Evolutionary conservation across 37 sponge, comb jelly and placozoan species (phyloP).

Genomic region (Halisarca cf. caerulea): DNA sequence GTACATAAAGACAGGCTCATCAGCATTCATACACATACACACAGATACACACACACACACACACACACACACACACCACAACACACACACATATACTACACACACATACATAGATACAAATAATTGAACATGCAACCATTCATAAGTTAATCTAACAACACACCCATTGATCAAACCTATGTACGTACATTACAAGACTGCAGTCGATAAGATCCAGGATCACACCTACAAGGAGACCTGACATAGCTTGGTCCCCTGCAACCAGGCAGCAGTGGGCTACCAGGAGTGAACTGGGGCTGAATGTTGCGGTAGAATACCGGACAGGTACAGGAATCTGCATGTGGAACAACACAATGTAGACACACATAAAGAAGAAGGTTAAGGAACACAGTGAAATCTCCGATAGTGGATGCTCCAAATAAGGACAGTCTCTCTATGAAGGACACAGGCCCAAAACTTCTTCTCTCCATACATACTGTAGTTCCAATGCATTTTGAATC

Average conservation of each 20-base stretch:
- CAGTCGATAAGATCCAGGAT: background rate
- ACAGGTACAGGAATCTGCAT: background rate
- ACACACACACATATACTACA: no score
- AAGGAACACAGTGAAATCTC: no score
- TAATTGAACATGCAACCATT: no score
- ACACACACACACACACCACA: no score
- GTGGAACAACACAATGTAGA: background rate
- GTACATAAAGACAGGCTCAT: background rate
- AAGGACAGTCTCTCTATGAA: no score
- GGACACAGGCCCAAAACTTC: no score
- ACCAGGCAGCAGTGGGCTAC: background rate
- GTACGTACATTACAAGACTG: background rate
- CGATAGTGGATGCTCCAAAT: no score
- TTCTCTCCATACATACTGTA: no score
- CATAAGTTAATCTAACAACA: no score
- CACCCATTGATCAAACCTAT: background rate
- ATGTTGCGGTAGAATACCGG: conserved; percentile 1
- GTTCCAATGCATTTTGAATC: no score
- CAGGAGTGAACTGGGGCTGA: background rate
- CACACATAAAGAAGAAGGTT: no score
- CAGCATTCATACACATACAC: background rate
- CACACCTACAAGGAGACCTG: conserved; percentile 5
- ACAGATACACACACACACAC: background rate
- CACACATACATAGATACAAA: no score
- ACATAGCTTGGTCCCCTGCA: background rate